Conservation (phyloP, 2,888 invertebrate genomes). For the Hyalella azteca region DNA sequence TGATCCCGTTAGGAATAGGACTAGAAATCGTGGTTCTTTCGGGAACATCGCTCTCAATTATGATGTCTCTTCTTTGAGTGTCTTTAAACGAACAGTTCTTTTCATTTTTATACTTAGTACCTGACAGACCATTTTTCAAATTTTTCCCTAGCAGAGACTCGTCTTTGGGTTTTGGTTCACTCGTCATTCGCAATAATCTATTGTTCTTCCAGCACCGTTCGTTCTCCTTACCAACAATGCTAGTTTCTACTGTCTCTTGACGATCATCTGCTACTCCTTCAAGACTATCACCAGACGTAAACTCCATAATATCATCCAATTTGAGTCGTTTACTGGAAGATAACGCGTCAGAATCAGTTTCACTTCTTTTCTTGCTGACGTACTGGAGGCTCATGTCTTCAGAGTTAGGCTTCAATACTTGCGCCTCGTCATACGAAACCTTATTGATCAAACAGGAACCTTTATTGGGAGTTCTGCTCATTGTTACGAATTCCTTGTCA, state of each 20-base stretch:
- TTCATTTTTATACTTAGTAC: no score
- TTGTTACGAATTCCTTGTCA: slow-evolving; percentile 38
- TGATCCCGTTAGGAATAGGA: not conserved
- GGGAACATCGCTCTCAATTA: not conserved
- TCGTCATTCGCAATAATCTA: not conserved
- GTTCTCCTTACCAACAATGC: not conserved
- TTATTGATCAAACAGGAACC: not conserved
- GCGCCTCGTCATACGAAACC: not conserved
- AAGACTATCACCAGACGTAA: not conserved
- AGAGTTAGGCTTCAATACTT: not conserved
- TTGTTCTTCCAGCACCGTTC: not conserved
- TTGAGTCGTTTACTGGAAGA: not conserved
- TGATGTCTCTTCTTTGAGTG: not conserved
- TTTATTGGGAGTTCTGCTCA: slow-evolving; percentile 12
- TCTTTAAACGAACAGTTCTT: no score
- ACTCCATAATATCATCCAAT: slow-evolving; percentile 5
- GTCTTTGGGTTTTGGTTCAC: not conserved
- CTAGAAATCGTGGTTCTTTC: not conserved
- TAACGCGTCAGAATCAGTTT: no score
- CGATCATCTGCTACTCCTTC: not conserved
- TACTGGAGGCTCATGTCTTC: not conserved
- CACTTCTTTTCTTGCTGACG: not conserved
- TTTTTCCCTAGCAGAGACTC: no score
- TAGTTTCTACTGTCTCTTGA: not conserved
- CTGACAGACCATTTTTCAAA: no score